Conservation (phyloP, 2,888 invertebrate species). For the Phengaris arion region DNA sequence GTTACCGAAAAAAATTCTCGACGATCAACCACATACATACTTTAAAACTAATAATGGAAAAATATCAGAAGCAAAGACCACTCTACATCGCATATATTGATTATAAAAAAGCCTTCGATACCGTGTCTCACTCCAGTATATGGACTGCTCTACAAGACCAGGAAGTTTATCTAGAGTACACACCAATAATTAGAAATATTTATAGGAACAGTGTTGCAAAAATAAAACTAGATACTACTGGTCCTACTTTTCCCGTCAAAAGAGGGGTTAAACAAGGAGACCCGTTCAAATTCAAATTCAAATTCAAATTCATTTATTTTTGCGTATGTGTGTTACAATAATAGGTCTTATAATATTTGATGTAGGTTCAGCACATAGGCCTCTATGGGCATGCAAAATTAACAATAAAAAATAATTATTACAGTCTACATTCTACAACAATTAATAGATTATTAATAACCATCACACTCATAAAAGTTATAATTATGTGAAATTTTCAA, state of each 20-base stretch:
- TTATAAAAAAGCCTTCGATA: constrained; percentile 13
- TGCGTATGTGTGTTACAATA: no score
- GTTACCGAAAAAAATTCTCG: constrained; percentile 33
- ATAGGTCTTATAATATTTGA: no score
- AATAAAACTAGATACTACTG: constrained; percentile 34
- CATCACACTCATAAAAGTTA: no score
- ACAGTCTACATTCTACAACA: no score
- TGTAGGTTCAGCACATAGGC: no score
- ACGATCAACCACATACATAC: constrained; percentile 29
- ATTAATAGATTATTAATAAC: no score
- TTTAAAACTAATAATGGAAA: background rate
- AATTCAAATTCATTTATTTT: no score
- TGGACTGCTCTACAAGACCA: constrained; percentile 25
- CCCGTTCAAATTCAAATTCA: no score
- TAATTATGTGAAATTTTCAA: no score
- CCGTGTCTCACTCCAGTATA: no score
- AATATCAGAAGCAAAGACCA: constrained; percentile 15
- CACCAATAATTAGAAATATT: constrained; percentile 24
- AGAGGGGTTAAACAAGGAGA: constrained; percentile 36
- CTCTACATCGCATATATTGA: constrained; percentile 32
- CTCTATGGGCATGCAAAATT: no score
- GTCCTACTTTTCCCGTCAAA: constrained; percentile 33
- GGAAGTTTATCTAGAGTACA: constrained; percentile 32
- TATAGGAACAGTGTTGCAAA: constrained; percentile 27
- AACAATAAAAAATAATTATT: no score